Evolutionary conservation across 2,113 vertebrate genomes (phyloP).

Genomic region (Chinchilla lanigera): DNA sequence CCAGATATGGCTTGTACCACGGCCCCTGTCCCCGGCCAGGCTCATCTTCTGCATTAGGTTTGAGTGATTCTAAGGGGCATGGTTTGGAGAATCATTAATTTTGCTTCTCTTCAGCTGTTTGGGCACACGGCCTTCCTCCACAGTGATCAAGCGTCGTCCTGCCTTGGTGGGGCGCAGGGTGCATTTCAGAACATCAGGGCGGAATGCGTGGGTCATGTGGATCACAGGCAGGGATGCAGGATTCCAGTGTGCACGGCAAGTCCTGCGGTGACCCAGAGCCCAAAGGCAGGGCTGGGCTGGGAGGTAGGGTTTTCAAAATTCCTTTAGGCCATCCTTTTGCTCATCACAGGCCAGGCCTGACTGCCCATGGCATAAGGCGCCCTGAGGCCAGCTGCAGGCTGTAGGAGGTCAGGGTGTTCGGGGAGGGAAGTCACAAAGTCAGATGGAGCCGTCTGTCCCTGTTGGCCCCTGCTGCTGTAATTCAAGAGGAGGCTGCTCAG

Average conservation of each 20-base stretch:
- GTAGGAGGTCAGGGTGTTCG: not conserved
- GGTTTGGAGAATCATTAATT: not conserved
- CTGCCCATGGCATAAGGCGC: not conserved
- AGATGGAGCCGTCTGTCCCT: not conserved
- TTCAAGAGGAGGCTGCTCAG: not conserved
- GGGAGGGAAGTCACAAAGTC: not conserved
- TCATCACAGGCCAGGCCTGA: not conserved
- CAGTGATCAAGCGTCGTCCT: not conserved
- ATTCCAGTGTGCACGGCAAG: not conserved
- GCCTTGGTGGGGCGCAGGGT: not conserved
- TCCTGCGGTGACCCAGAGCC: not conserved
- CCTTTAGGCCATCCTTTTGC: not conserved
- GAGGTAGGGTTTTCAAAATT: not conserved
- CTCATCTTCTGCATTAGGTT: not conserved
- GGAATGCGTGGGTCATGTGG: not conserved
- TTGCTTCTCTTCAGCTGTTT: not conserved
- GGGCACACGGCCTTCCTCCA: not conserved
- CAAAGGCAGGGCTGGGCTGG: not conserved
- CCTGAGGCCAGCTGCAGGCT: not conserved
- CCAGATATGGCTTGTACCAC: not conserved
- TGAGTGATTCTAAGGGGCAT: too few relatives aligned
- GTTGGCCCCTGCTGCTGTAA: not conserved
- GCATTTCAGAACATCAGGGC: not conserved
- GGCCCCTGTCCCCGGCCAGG: not conserved
- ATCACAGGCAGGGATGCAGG: not conserved